Conservation (phyloP, 2,888 invertebrate genomes). For the Teleogryllus oceanicus region DNA sequence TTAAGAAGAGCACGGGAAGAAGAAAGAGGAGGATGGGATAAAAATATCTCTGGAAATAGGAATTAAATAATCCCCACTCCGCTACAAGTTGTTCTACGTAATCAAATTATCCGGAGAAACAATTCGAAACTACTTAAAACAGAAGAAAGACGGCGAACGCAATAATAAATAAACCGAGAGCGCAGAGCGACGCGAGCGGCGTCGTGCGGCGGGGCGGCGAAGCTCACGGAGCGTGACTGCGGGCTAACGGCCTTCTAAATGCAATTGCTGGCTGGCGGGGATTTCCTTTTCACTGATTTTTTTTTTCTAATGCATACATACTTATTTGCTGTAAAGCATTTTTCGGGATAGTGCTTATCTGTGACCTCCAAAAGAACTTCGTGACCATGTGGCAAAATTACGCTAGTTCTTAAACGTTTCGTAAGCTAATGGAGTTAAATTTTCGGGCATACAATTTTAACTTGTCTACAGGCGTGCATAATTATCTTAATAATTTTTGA, state of each 20-base stretch:
- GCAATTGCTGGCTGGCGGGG: conserved; percentile 4
- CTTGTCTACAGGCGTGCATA: too few relatives aligned
- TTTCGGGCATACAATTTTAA: too few relatives aligned
- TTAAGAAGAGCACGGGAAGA: neutral
- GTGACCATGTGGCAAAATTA: too few relatives aligned
- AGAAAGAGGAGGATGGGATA: neutral
- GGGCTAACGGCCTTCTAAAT: conserved; percentile 21
- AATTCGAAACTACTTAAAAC: conserved; percentile 34
- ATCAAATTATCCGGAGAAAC: conserved; percentile 34
- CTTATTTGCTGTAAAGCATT: too few relatives aligned
- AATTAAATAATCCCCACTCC: conserved; percentile 18
- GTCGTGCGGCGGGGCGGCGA: neutral
- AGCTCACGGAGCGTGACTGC: neutral
- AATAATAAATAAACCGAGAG: conserved; percentile 33
- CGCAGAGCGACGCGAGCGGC: conserved; percentile 19
- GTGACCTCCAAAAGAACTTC: too few relatives aligned
- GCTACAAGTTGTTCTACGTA: conserved; percentile 24
- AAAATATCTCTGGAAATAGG: conserved; percentile 18
- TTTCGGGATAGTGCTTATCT: too few relatives aligned
- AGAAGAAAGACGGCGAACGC: conserved; percentile 26
- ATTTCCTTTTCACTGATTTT: neutral
- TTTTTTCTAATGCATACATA: too few relatives aligned
- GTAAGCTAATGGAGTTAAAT: too few relatives aligned
- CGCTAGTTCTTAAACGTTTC: too few relatives aligned
- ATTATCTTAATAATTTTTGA: too few relatives aligned